Conservation (phyloP, 1,140 invertebrate species). For the Bombus balteatus region DNA sequence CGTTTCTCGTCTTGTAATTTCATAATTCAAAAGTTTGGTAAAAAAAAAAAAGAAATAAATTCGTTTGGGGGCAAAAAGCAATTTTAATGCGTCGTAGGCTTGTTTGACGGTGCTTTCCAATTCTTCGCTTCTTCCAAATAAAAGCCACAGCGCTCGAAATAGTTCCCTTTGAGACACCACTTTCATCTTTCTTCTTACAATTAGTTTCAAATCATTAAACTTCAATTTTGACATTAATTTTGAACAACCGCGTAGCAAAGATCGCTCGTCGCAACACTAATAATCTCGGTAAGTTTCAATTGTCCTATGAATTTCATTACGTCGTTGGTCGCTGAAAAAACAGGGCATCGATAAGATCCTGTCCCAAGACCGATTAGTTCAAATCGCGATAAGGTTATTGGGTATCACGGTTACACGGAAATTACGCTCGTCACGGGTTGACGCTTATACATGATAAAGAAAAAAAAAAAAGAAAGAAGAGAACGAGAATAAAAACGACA, state of each 20-base stretch:
- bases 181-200: neutral
- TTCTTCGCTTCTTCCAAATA: neutral
- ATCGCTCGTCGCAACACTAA: neutral
- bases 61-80: neutral
- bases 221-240: neutral
- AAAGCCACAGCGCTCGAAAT: no score
- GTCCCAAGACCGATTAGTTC: neutral
- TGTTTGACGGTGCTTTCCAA: neutral
- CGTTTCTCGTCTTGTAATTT: neutral
- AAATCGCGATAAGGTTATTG: constrained; percentile 3
- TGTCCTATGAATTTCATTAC: neutral
- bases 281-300: neutral
- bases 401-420: constrained; percentile 9
- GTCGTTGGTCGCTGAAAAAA: neutral
- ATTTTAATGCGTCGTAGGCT: neutral
- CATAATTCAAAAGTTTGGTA: neutral
- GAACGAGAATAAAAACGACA: no score
- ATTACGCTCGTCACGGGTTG: constrained; percentile 22
- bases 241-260: neutral
- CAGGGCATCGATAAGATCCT: neutral
- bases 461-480: neutral
- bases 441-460: neutral
- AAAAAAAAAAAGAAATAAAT: neutral
- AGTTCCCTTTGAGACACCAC: no score
- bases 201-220: neutral